A percentile compares a stretch with the other conserved stretches of the same genome.
phyloP scores from a whole-genome alignment of 2,888 invertebrate species.

The Pecten maximus region DNA sequence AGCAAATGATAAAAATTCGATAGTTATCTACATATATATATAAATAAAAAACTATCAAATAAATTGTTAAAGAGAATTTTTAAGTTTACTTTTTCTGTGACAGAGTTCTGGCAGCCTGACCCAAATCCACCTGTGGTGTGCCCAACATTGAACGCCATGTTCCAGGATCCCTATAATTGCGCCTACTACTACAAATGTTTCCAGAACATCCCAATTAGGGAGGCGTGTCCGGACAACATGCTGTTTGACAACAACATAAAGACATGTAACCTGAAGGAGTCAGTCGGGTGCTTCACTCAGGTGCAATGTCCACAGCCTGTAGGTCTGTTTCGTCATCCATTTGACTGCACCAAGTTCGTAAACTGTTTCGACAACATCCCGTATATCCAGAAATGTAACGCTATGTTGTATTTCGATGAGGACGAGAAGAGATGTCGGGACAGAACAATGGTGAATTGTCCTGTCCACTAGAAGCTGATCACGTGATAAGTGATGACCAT shows the following conservation, averaged over 20 bases:
- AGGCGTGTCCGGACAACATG: conserved; percentile 64
- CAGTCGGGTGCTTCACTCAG: conserved; percentile 65
- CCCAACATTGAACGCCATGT: conserved; percentile 73
- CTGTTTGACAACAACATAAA: conserved; percentile 65
- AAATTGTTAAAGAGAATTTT: too few relatives aligned
- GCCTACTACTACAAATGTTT: conserved; percentile 68
- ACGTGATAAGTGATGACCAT: too few relatives aligned
- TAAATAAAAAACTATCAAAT: too few relatives aligned
- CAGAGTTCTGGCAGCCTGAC: conserved; percentile 63
- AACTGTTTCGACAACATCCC: conserved; percentile 68
- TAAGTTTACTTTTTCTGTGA: conserved; percentile 37
- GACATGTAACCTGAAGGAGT: conserved; percentile 68
- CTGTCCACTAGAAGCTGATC: conserved; percentile 38
- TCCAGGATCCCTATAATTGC: conserved; percentile 68
- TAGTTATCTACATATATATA: too few relatives aligned
- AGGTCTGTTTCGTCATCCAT: conserved; percentile 66
- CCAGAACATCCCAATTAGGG: conserved; percentile 61
- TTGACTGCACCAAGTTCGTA: conserved; percentile 64
- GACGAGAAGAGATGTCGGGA: conserved; percentile 81
- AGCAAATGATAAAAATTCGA: too few relatives aligned
- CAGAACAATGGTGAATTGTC: conserved; percentile 58
- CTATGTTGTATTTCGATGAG: conserved; percentile 60
- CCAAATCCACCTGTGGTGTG: conserved; percentile 65
- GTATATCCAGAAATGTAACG: conserved; percentile 65
- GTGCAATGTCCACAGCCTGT: conserved; percentile 61